phyloP scores from a whole-genome alignment of 1,140 invertebrate genomes.

The Dreissena rostriformis region DNA sequence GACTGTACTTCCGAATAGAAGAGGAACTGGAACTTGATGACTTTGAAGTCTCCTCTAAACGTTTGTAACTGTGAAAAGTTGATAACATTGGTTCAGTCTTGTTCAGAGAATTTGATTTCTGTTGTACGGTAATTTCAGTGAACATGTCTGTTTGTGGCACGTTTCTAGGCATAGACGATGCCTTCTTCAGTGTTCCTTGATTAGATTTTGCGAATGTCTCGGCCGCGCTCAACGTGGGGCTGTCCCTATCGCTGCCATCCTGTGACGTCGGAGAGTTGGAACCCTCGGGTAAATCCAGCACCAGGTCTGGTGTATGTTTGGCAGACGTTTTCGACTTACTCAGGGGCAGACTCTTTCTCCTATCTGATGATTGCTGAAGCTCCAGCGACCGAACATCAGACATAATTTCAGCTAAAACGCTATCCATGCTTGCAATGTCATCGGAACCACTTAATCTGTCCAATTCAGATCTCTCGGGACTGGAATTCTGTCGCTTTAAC shows the following conservation, averaged over 20 bases:
- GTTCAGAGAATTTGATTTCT: conserved; percentile 4
- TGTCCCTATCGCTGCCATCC: conserved; percentile 71
- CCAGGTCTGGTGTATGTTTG: conserved; percentile 92
- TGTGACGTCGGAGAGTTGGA: conserved; percentile 64
- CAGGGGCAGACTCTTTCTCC: conserved; percentile 77
- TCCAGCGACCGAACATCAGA: conserved; percentile 76
- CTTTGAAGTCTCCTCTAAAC: background rate
- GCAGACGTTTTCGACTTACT: conserved; percentile 77
- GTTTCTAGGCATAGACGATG: conserved; percentile 68
- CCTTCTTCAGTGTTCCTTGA: conserved; percentile 92
- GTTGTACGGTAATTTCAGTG: conserved; percentile 8
- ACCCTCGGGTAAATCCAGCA: conserved; percentile 89
- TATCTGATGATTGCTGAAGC: conserved; percentile 75
- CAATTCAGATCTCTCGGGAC: conserved; percentile 48
- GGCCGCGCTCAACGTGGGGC: conserved; percentile 74
- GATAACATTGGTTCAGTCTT: conserved; percentile 43
- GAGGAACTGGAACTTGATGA: conserved; percentile 4
- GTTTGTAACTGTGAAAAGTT: conserved; percentile 31
- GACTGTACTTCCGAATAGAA: conserved; percentile 36
- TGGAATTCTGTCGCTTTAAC: conserved; percentile 57
- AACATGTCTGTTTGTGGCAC: conserved; percentile 44
- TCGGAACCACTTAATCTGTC: conserved; percentile 64
- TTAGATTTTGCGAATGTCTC: conserved; percentile 83
- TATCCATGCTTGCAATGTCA: conserved; percentile 78
- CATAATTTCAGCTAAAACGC: conserved; percentile 78